Conservation (phyloP, 1,140 invertebrate species). For the Globodera rostochiensis region DNA sequence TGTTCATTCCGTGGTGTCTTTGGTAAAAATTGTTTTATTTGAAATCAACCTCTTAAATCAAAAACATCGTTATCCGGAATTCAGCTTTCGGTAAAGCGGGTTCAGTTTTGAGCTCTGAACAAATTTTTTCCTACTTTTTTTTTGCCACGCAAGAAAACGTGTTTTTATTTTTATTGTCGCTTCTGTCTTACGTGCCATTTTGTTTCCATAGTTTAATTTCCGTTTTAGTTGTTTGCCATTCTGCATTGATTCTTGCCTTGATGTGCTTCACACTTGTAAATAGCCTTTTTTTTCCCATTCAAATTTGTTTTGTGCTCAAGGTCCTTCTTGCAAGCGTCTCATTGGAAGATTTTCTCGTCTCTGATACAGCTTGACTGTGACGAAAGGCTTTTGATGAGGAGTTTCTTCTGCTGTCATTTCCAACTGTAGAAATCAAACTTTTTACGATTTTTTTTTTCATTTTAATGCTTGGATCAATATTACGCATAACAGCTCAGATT, state of each 20-base stretch:
- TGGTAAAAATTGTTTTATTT: constrained; percentile 22
- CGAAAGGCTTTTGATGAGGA: background rate
- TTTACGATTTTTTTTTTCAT: background rate
- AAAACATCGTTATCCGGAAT: too few relatives aligned
- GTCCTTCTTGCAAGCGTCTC: constrained; percentile 57
- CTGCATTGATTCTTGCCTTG: constrained; percentile 58
- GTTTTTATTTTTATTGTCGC: too few relatives aligned
- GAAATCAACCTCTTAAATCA: too few relatives aligned
- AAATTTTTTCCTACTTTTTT: too few relatives aligned
- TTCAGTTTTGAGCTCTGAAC: too few relatives aligned
- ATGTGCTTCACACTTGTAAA: constrained; percentile 57
- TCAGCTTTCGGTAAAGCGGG: too few relatives aligned
- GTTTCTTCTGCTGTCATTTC: background rate
- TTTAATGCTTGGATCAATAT: background rate
- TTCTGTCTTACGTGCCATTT: too few relatives aligned
- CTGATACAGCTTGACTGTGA: background rate
- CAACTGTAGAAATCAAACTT: background rate
- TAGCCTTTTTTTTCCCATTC: background rate
- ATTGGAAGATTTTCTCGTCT: constrained; percentile 57
- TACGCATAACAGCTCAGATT: background rate
- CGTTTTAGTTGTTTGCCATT: constrained; percentile 52
- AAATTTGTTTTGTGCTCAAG: background rate
- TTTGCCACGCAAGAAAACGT: too few relatives aligned
- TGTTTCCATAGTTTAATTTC: background rate
- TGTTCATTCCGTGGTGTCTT: constrained; percentile 49